Evolutionary conservation across 2,113 vertebrate species (phyloP).

Genomic region (Mastomys coucha): DNA sequence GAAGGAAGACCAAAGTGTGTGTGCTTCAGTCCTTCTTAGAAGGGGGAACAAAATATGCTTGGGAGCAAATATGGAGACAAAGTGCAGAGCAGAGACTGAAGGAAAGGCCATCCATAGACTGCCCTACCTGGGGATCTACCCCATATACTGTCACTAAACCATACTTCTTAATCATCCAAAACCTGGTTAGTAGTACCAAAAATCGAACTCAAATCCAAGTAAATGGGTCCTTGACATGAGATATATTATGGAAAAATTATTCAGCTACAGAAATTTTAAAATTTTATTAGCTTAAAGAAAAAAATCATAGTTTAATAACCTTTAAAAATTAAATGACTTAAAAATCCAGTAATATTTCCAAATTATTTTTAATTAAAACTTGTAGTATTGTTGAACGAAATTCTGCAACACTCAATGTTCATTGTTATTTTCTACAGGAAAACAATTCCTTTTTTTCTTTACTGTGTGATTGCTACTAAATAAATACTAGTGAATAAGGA

Average conservation of each 20-base stretch:
- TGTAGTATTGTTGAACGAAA: background rate
- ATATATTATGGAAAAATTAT: background rate
- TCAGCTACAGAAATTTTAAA: background rate
- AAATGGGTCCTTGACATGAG: background rate
- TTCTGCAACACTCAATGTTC: background rate
- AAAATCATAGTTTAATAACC: background rate
- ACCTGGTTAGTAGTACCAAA: background rate
- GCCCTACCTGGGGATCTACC: too few species aligned
- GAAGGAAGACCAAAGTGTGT: too few species aligned
- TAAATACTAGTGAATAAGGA: background rate
- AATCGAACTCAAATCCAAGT: background rate
- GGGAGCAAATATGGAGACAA: too few species aligned
- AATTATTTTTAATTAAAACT: background rate
- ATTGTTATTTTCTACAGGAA: background rate
- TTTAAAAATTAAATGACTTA: background rate
- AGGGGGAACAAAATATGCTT: too few species aligned
- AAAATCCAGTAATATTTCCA: background rate
- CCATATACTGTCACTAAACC: too few species aligned
- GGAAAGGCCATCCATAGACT: too few species aligned
- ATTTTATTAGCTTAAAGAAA: background rate
- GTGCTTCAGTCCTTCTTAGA: too few species aligned
- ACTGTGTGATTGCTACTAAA: background rate
- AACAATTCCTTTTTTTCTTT: background rate
- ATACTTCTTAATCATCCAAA: background rate
- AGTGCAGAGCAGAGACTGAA: too few species aligned